A percentile compares a stretch with the other conserved stretches of the same genome.
Conservation (phyloP, 2,797 vertebrate species). For the Enteromius viviparus region DNA sequence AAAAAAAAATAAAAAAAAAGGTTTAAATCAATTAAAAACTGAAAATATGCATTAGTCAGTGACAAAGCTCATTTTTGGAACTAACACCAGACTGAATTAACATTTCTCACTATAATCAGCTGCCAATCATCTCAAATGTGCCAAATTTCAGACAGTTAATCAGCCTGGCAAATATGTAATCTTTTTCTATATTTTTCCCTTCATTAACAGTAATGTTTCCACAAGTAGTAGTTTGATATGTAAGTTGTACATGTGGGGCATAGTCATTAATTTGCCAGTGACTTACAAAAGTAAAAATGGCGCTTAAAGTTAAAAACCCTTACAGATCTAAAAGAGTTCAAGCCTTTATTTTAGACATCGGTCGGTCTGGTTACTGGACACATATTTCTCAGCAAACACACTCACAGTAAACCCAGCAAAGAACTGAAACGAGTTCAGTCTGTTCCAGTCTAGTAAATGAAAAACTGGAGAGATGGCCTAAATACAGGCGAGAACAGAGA, state of each 20-base stretch:
- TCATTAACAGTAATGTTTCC: neutral
- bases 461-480: slow-evolving; percentile 38
- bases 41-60: neutral
- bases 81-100: neutral
- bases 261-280: neutral
- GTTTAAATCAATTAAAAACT: neutral
- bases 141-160: neutral
- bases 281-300: neutral
- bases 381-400: neutral
- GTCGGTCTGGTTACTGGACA: neutral
- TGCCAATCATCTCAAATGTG: neutral
- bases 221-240: neutral
- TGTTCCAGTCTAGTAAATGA: neutral
- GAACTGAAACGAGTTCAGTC: slow-evolving; percentile 23
- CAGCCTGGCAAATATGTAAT: neutral
- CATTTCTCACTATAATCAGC: neutral
- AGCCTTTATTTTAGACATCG: neutral
- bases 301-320: neutral
- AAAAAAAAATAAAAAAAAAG: neutral
- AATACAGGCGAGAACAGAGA: slow-evolving; percentile 44
- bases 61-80: neutral
- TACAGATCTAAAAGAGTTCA: neutral
- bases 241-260: neutral
- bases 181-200: neutral
- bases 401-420: slow-evolving; percentile 13